Conservation (phyloP, 2,113 vertebrate genomes). For the Ailuropoda melanoleuca region DNA sequence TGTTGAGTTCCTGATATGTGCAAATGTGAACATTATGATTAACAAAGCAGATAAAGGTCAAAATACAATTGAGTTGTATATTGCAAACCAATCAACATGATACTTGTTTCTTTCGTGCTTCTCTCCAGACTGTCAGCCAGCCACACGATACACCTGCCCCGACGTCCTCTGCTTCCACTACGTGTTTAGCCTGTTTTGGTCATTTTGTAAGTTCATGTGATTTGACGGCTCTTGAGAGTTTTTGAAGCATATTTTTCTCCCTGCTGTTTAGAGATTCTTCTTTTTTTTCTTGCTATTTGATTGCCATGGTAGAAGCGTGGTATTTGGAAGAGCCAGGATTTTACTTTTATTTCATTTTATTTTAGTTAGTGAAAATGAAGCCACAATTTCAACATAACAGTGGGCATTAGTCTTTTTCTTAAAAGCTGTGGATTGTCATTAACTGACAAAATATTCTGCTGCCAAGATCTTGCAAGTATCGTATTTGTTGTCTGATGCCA, state of each 20-base stretch:
- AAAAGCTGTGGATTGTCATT: constrained; percentile 87
- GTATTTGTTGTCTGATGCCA: constrained; percentile 88
- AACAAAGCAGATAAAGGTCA: background rate
- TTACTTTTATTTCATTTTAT: constrained; percentile 51
- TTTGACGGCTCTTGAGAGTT: background rate
- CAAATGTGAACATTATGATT: background rate
- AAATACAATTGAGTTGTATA: background rate
- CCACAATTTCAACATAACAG: constrained; percentile 77
- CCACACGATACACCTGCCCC: too few relatives aligned
- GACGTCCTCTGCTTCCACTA: background rate
- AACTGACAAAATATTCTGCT: constrained; percentile 84
- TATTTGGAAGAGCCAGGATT: constrained; percentile 65
- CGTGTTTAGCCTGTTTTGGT: background rate
- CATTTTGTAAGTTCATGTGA: background rate
- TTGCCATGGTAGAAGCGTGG: constrained; percentile 47
- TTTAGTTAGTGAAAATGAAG: constrained; percentile 69
- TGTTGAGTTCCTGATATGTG: background rate
- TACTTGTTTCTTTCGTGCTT: background rate
- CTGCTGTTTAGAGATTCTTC: constrained; percentile 45
- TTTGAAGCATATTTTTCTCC: constrained; percentile 14
- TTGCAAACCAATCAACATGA: background rate
- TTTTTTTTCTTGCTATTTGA: constrained; percentile 12
- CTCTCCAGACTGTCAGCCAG: background rate
- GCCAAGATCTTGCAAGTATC: constrained; percentile 87
- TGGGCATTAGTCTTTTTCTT: constrained; percentile 84